A percentile compares a stretch with the other conserved stretches of the same genome.
phyloP scores from a whole-genome alignment of 2,113 vertebrate species.

The Macroglossus sobrinus region DNA sequence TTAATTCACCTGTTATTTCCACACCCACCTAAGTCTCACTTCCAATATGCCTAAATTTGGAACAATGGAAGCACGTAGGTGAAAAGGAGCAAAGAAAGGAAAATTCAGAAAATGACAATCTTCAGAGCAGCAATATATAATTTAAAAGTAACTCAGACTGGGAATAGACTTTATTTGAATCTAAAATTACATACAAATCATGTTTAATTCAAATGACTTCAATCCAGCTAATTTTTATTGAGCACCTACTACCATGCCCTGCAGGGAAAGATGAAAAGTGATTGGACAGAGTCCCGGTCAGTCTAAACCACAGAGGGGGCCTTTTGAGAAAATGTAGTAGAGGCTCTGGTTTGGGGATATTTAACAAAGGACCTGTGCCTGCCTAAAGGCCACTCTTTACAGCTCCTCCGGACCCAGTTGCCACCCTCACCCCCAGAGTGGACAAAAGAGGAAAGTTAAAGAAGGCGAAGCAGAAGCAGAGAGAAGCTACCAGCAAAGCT shows the following conservation, averaged over 20 bases:
- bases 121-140: constrained; percentile 9
- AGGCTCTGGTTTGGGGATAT: background rate
- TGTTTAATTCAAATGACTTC: constrained; percentile 17
- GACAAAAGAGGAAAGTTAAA: constrained; percentile 33
- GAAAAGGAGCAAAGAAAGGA: constrained; percentile 44
- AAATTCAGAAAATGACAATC: constrained; percentile 54
- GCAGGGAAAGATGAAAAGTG: background rate
- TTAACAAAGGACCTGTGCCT: background rate
- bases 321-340: background rate
- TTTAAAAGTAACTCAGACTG: constrained; percentile 49
- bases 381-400: background rate
- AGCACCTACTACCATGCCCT: background rate
- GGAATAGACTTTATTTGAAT: constrained; percentile 29
- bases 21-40: constrained; percentile 49
- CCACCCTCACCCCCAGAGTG: background rate
- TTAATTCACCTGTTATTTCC: constrained; percentile 18
- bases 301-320: background rate
- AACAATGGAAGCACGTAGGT: constrained; percentile 26
- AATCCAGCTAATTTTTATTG: constrained; percentile 6
- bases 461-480: background rate
- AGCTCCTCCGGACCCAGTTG: background rate
- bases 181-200: constrained; percentile 31
- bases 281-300: background rate
- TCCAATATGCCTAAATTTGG: constrained; percentile 53
- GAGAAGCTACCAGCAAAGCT: background rate